Conservation (phyloP, 64 coral and sea anemone species). For the Platygyra sinensis region DNA sequence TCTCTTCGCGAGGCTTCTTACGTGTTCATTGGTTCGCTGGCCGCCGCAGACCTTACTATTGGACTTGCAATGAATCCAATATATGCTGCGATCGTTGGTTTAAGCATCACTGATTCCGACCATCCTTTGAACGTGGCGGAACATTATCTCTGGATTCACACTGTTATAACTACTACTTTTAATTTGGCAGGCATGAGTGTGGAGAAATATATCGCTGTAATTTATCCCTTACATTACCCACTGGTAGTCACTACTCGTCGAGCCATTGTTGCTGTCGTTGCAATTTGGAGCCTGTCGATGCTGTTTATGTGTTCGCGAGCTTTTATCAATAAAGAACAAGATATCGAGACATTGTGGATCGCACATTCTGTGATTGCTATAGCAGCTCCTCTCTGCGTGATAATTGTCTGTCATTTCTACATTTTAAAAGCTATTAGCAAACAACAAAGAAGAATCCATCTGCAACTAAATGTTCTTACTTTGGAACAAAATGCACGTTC, state of each 20-base stretch:
- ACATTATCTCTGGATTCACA: conserved; percentile 33
- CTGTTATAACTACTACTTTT: conserved; percentile 37
- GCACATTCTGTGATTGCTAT: conserved; percentile 10
- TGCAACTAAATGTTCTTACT: background rate
- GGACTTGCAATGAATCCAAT: conserved; percentile 2
- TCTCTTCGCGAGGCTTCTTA: conserved; percentile 6
- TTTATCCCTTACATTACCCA: background rate
- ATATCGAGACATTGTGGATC: background rate
- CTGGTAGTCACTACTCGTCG: background rate
- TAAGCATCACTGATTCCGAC: background rate
- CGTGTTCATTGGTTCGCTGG: conserved; percentile 18
- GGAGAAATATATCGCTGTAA: conserved; percentile 29
- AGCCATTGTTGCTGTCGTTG: background rate
- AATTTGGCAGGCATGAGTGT: conserved; percentile 29
- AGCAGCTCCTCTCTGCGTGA: background rate
- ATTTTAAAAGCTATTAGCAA: conserved; percentile 1
- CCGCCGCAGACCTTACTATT: conserved; percentile 18
- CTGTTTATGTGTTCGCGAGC: background rate
- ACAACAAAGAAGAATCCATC: conserved; percentile 6
- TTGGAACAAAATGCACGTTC: conserved; percentile 6
- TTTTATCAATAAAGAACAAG: background rate
- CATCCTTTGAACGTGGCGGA: conserved; percentile 2
- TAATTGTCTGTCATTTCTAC: conserved; percentile 7
- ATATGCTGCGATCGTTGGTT: background rate
- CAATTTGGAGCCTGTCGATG: conserved; percentile 9